Evolutionary conservation across 2,113 vertebrate genomes (phyloP).

Genomic region (Ailuropoda melanoleuca): DNA sequence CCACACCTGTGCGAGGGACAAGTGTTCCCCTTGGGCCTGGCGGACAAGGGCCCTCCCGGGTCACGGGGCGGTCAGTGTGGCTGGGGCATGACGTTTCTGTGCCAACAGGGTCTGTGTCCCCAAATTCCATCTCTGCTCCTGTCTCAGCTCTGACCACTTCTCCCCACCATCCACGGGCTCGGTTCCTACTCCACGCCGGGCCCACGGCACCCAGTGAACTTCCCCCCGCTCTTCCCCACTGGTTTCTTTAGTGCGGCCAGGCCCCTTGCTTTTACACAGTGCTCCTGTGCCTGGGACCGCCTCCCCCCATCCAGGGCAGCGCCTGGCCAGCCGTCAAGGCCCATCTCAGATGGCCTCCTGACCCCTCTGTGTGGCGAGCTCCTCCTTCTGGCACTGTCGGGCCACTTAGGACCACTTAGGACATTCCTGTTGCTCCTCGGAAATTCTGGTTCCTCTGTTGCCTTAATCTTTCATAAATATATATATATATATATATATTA

Average conservation of each 20-base stretch:
- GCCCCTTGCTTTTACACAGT: background rate
- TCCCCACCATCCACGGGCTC: background rate
- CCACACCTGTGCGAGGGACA: fast-evolving
- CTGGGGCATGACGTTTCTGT: background rate
- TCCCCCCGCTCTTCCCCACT: too few relatives aligned
- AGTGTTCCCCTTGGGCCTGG: background rate
- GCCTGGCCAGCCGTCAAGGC: background rate
- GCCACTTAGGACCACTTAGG: background rate
- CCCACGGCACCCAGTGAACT: background rate
- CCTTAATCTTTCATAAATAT: background rate
- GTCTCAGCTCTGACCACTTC: background rate
- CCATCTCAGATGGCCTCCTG: background rate
- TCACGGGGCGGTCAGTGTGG: background rate
- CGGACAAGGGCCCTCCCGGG: background rate
- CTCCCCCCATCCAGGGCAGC: background rate
- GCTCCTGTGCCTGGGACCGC: background rate
- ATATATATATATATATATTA: background rate
- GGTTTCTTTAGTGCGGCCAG: background rate
- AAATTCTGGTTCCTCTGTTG: background rate
- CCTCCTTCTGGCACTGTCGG: background rate
- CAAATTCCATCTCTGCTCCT: background rate
- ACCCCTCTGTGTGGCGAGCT: background rate
- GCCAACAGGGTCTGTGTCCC: background rate
- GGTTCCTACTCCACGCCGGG: background rate
- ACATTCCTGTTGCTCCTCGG: background rate